Percentiles rank a stretch among this genome's conserved stretches.
These are phyloP conservation scores for Oreochromis aureus DNA, from an alignment of 2,113 vertebrate genomes.

Conservation along the genomic window DNA sequence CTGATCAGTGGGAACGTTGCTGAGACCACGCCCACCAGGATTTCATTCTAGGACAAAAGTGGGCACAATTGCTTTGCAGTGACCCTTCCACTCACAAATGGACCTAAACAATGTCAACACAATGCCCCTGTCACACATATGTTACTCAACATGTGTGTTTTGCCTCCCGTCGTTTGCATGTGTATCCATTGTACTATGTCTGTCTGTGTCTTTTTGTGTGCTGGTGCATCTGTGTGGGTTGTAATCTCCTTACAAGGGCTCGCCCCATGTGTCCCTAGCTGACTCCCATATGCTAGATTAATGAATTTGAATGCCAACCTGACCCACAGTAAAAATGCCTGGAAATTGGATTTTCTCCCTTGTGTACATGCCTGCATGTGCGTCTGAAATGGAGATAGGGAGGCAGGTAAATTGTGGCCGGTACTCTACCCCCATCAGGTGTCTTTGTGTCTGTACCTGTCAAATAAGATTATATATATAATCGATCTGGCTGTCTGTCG, in stretches of 20 bases:
- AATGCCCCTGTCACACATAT: not conserved
- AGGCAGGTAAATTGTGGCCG: not conserved
- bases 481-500: not conserved
- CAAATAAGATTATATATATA: not conserved
- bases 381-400: not conserved
- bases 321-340: constrained; percentile 14
- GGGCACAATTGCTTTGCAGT: not conserved
- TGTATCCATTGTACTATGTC: not conserved
- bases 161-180: not conserved
- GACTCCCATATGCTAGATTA: constrained; percentile 26
- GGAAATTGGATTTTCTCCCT: constrained; percentile 2
- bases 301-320: constrained; percentile 46
- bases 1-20: not conserved
- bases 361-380: not conserved
- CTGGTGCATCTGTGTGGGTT: not conserved
- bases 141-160: not conserved
- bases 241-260: constrained; percentile 52
- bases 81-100: not conserved
- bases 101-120: not conserved
- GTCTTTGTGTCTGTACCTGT: not conserved
- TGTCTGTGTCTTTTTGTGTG: constrained; percentile 4
- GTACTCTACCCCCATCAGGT: not conserved
- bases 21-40: rapidly evolving
- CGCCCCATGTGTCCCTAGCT: constrained; percentile 10
- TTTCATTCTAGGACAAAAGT: not conserved